Percentiles rank a stretch among this genome's conserved stretches.
Evolutionary conservation across 2,113 vertebrate species (phyloP).

Genomic region (Ardeotis arabs): DNA sequence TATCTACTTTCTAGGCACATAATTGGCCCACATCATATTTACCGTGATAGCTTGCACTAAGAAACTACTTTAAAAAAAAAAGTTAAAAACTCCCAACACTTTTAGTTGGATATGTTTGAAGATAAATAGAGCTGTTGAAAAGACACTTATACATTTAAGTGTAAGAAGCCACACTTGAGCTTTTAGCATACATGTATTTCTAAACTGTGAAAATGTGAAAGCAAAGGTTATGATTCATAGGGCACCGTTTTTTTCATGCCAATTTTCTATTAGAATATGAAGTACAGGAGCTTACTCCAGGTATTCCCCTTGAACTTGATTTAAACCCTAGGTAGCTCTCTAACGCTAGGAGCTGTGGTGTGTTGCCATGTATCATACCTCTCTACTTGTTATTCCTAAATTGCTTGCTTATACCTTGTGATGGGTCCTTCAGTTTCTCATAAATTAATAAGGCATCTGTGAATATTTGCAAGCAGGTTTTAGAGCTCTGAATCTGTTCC

Average conservation of each 20-base stretch:
- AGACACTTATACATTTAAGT: constrained; percentile 23
- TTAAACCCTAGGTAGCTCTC: constrained; percentile 45
- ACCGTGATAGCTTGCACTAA: neutral
- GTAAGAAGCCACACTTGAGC: constrained; percentile 49
- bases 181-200: constrained; percentile 66
- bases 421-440: constrained; percentile 72
- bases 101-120: neutral
- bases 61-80: neutral
- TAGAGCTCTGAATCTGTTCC: constrained; percentile 61
- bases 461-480: constrained; percentile 68
- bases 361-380: constrained; percentile 49
- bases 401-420: constrained; percentile 72
- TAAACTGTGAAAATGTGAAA: constrained; percentile 65
- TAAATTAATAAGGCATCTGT: constrained; percentile 78
- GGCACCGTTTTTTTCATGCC: constrained; percentile 43
- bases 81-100: neutral
- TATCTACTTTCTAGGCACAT: neutral
- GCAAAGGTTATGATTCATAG: constrained; percentile 61
- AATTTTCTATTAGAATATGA: constrained; percentile 59
- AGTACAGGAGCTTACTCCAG: neutral
- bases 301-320: constrained; percentile 60
- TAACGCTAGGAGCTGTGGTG: neutral
- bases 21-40: neutral
- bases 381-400: constrained; percentile 66
- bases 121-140: constrained; percentile 43